Evolutionary conservation across 2,113 vertebrate genomes (phyloP), one percentile per base, ranked within the genome.

Genomic region (Nothobranchius kuhntae): DNA sequence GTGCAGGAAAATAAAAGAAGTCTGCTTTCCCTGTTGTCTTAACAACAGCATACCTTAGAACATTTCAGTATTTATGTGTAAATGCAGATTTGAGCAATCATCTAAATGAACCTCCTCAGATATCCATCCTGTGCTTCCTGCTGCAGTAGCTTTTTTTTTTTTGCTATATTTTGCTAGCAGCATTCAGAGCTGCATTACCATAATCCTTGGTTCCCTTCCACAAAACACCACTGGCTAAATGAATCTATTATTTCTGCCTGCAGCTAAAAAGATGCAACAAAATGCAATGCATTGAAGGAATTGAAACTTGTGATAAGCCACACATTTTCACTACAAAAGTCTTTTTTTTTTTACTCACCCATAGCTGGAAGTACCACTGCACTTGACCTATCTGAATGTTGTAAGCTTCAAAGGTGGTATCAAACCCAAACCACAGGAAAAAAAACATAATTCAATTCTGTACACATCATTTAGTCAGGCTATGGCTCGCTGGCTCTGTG

Each of bases 161-260:
- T 82, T 74, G 81, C 85, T 73, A 79, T 88, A 85, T 87, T 86
- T 87, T 26, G 83, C 88, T 89, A 46, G 78, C 83, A 91, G 89
- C 88, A 0, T 73, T 88, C 58, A 66, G 57, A 57, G 77, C 84
- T 40, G 67, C 81, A 90, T 91, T 91, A 83, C 76, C 90, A 91
- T 91, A 90, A 90, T 90, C 90, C 87, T 90, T 87, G 88, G 83
- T 90, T 90, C 80, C 86, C 64, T 87, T 86, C 86, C 86, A 82
- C 81, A 90, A 89, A 90, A 84, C 87, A 90, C 89, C 88, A 89
- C 88, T 89, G 86, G 90, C 89, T 91, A 91, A 90, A 91, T 89
- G 81, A 91, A 90, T 89, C 87, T 88, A 91, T 91, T 89, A 91
- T 90, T 91, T 89, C 85, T 83, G 87, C 90, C 89, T 56, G 62